Conservation (phyloP, 2,797 vertebrate genomes). For the Platyrinchus mystaceus region DNA sequence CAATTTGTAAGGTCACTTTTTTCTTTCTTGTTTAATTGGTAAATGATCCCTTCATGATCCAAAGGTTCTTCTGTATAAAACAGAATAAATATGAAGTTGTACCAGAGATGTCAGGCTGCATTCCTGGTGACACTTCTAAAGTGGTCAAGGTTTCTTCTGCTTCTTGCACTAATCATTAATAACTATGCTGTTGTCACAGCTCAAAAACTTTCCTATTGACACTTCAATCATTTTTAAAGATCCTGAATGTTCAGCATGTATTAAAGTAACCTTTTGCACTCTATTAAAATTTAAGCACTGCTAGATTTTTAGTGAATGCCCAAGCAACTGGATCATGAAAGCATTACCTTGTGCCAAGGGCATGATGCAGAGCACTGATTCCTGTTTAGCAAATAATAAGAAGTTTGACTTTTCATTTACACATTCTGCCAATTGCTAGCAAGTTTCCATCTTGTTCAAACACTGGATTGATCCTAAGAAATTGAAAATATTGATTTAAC, state of each 20-base stretch:
- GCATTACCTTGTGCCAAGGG: constrained; percentile 78
- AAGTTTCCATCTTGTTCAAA: constrained; percentile 93
- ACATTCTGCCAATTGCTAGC: constrained; percentile 90
- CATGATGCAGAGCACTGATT: constrained; percentile 77
- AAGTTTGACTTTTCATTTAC: constrained; percentile 98
- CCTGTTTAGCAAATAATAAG: constrained; percentile 85
- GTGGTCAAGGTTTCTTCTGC: constrained; percentile 55
- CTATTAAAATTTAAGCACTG: constrained; percentile 81
- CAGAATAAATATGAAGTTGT: constrained; percentile 27
- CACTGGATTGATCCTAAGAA: constrained; percentile 96
- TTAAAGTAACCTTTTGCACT: constrained; percentile 79
- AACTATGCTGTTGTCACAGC: constrained; percentile 76
- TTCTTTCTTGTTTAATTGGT: background rate
- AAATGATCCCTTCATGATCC: constrained; percentile 73
- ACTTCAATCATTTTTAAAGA: constrained; percentile 80
- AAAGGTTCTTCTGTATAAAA: background rate
- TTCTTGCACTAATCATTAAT: constrained; percentile 78
- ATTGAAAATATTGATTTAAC: constrained; percentile 99
- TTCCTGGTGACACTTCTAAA: constrained; percentile 54
- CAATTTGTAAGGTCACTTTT: background rate
- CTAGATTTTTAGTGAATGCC: constrained; percentile 76
- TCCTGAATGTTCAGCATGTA: constrained; percentile 73
- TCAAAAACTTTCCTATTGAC: constrained; percentile 79
- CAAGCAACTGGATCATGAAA: constrained; percentile 79
- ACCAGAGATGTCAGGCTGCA: constrained; percentile 17